Evolutionary conservation across 2,797 vertebrate genomes (phyloP), one percentile per base, ranked within the genome.

Genomic region (Rhinichthys osculus): DNA sequence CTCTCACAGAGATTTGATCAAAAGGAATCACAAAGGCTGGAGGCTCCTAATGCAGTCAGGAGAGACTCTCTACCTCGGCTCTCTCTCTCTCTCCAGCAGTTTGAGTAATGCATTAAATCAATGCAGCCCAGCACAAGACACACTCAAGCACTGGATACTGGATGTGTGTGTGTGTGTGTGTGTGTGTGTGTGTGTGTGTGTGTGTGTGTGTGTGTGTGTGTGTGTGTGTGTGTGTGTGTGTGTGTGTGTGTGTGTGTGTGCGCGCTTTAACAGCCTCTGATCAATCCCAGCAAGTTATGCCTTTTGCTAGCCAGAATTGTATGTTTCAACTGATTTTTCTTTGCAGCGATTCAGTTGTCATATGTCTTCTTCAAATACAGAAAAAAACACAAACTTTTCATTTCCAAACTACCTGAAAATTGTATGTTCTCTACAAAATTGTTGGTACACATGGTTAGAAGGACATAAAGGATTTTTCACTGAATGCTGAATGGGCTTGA

Each of bases 1-100:
- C 97, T 96, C 96, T 97, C 97, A 97, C 96, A 96, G 94, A 96
- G 95, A 96, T 96, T 95, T 97, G 97, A 98, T 98, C 97, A 97
- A 98, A 98, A 97, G 95, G 95, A 95, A 96, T 95, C 95, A 94
- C 95, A 94, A 94, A 95, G 95, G 96, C 96, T 96, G 88, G 92
- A 95, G 96, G 96, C 96, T 95, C 93, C 95, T 93, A 95, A 96
- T 96, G 96, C 96, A 93, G 96, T 93, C 93, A 90, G 91, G 94
- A 94, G 93, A 96, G 96, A 94, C 92, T 83, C 79, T 62, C 82
- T 87, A 87, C 85, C 86, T 72, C 84, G 73, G n/a, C 72, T 77
- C 80, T 78, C 80, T 86, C 40, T 86, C 40, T 70, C 92, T 88
- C 93, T 91, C 93, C 85, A 92, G 93, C 94, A 90, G 92, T 94